phyloP scores from a whole-genome alignment of 1,140 invertebrate species.

The Pteromalus puparum region DNA sequence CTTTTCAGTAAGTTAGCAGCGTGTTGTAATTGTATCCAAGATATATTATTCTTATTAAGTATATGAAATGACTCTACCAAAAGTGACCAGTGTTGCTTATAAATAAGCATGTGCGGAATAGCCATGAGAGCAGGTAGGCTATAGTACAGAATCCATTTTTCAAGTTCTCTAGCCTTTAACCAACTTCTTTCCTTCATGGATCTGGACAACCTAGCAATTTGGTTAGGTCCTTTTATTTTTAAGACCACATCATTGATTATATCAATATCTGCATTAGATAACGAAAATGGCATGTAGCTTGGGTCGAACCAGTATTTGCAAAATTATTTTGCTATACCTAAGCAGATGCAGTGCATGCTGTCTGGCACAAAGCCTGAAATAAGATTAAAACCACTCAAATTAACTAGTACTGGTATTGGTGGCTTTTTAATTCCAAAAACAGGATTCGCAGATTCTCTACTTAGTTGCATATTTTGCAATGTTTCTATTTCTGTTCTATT shows the following conservation, averaged over 20 bases:
- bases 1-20: neutral
- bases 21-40: neutral
- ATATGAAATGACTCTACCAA: conserved; percentile 27
- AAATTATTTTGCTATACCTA: conserved; percentile 37
- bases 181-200: neutral
- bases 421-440: neutral
- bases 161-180: conserved; percentile 35
- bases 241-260: neutral
- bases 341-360: conserved; percentile 29
- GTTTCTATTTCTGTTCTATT: conserved; percentile 1
- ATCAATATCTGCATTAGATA: conserved; percentile 2
- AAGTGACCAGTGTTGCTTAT: neutral
- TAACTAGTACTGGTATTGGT: neutral
- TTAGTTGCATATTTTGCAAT: neutral
- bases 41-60: neutral
- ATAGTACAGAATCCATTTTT: conserved; percentile 45
- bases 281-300: neutral
- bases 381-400: conserved; percentile 44
- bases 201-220: neutral
- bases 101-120: neutral
- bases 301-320: conserved; percentile 15
- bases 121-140: neutral
- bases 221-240: conserved; percentile 23
- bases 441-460: neutral
- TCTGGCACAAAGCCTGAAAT: conserved; percentile 39